Percentiles rank a stretch among this genome's conserved stretches.
phyloP scores from a whole-genome alignment of 2,113 vertebrate species.

The Enhydra lutris region DNA sequence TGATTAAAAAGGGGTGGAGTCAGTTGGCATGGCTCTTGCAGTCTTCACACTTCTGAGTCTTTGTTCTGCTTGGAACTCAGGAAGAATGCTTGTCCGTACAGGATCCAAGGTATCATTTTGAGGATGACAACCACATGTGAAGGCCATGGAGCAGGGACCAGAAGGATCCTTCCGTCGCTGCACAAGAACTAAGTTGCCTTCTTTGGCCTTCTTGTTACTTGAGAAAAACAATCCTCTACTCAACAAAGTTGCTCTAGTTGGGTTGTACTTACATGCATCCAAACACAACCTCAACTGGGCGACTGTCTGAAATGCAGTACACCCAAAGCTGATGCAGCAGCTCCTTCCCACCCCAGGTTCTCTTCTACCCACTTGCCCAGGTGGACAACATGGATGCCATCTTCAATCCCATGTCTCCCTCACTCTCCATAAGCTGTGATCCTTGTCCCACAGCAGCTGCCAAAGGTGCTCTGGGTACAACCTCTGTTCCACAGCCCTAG shows the following conservation, averaged over 20 bases:
- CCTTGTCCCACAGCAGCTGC: background rate
- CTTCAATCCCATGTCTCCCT: background rate
- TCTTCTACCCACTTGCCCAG: background rate
- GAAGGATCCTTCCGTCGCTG: background rate
- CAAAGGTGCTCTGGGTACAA: background rate
- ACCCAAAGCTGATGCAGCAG: background rate
- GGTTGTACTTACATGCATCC: background rate
- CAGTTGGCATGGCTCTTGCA: background rate
- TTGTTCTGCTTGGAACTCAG: background rate
- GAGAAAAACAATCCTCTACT: background rate
- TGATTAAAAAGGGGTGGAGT: background rate
- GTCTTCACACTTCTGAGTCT: background rate
- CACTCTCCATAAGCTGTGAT: too few species aligned
- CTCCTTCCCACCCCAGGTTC: background rate
- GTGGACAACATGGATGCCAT: background rate
- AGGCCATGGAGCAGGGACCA: background rate
- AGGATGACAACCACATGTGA: background rate
- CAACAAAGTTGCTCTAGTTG: background rate
- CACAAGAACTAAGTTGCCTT: background rate
- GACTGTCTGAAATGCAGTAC: too few species aligned
- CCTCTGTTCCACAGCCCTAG: background rate
- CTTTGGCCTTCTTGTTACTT: background rate
- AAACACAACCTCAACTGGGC: too few species aligned
- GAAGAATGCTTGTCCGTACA: background rate
- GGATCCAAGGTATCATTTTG: background rate